Percentiles rank a stretch among this genome's conserved stretches.
Conservation (phyloP, 2,888 invertebrate genomes). For the Tetanocera ferruginea region DNA sequence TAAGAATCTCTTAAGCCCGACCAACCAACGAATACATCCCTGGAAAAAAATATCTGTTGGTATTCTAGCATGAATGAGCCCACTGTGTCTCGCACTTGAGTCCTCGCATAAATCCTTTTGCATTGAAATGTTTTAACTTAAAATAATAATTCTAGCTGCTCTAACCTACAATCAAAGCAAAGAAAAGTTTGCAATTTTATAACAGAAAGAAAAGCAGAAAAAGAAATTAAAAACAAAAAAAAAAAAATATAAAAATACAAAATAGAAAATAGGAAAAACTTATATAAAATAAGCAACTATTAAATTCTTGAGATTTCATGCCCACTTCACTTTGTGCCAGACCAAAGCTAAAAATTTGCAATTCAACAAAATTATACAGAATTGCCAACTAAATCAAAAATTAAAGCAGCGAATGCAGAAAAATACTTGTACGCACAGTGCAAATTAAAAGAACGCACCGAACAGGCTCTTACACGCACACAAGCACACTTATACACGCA, state of each 20-base stretch:
- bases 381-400: constrained; percentile 39
- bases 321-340: constrained; percentile 35
- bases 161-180: constrained; percentile 21
- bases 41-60: no score
- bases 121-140: no score
- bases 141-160: neutral
- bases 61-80: no score
- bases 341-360: constrained; percentile 32
- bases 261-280: neutral
- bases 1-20: no score
- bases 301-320: constrained; percentile 42
- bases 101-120: no score
- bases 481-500: constrained; percentile 23
- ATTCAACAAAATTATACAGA: constrained; percentile 20
- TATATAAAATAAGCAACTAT: constrained; percentile 13
- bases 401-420: constrained; percentile 24
- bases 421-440: constrained; percentile 42
- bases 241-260: constrained; percentile 24
- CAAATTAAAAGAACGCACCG: constrained; percentile 41
- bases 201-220: neutral
- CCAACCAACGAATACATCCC: no score
- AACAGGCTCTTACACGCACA: constrained; percentile 3
- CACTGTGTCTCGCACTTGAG: no score
- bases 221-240: no score
- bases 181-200: neutral